Evolutionary conservation across 2,888 invertebrate species (phyloP), one percentile per base, ranked within the genome.

Genomic region (Notocelia uddmanniana): DNA sequence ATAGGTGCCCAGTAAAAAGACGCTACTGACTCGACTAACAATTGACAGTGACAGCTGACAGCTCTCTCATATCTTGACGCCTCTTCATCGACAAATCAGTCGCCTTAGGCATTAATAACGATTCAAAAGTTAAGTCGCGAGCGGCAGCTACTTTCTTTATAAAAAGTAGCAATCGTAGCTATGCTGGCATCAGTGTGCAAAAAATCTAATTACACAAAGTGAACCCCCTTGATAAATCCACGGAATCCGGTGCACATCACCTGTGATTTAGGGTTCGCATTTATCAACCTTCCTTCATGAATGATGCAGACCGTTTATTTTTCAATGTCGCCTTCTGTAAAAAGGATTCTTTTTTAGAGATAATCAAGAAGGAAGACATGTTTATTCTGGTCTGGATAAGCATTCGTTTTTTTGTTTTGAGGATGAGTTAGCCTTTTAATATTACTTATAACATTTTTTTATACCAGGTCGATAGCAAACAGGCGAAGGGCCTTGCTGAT

Each of bases 271-370:
- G 57, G 55, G 63, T 1, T 21, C 57, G 19, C 55, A 50, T 69
- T 69, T 69, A 64, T 69, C 69, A 69, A 69, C 68, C 63, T 55
- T n/a, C 34, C 21, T 69, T 69, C 69, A 64, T 69, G 69, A 69
- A 69, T 63, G 69, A 69, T 64, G 69, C 63, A 69, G 52, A 23
- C 62, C 62, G 54, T 63, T 69, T 64, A 69, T 69, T 60, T 69
- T 64, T 64, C 63, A 57, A 58, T 69, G 57, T 57, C 63, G 50
- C 41, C 57, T 62, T 62, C 21, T 10, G 48, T 63, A 18, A 18
- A 58, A 57, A 58, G 21, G 45, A 34, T 37, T 41, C 19, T 31
- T 54, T 59, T 55, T 57, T 64, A 21, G 3, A 34, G 37, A 23
- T 64, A 64, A 64, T 54, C 37, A 23, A 50, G 23, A 31, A 19